Evolutionary conservation across 1,140 invertebrate genomes (phyloP), one percentile per base, ranked within the genome.

Genomic region (Drosophila mojavensis): DNA sequence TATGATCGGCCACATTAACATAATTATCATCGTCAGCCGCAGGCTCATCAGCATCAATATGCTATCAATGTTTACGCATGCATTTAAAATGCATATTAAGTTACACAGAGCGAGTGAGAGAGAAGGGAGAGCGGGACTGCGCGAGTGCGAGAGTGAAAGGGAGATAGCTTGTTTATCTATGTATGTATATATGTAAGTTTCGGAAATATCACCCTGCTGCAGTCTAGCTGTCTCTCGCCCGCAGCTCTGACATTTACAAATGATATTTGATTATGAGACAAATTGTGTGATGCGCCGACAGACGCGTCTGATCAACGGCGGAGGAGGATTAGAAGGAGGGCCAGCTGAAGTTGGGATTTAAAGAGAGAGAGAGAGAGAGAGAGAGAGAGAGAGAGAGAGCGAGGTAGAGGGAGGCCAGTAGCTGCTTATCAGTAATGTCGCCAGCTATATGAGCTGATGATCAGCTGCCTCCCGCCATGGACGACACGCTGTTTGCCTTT

Each of bases 261-360:
- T 89, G 85, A 89, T 81, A 89, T 89, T 89, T 89, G 85, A 89
- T 89, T 89, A 81, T 80, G 80, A 90, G 84, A 89, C 84, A 89
- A 89, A 90, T 89, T 89, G 78, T 84, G 51, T 80, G 79, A 88
- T 77, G 83, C 72, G 77, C 77, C 79, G 82, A 67, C 75, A 71
- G 58, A 39, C 39, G 56, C 30, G 41, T 24, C 17, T 45, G 66
- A 63, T 64, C 41, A 24, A 13, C 15, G 13, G 36, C 11, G 48
- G 48, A 17, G 30, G 15, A 47, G 43, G 43, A 36, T 4, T 20
- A n/a, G 33, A 3, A 17, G 36, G 11, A 5, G 9, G 26, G 30
- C 30, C 3, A 24, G 20, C 24, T 11, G n/a, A 13, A 5, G 28
- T 20, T 20, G 20, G 20, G 20, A 20, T 20, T 20, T 20, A 20